These are phyloP conservation scores for Zaprionus lineosus DNA, from an alignment of 2,888 invertebrate genomes.

Conservation along the genomic window DNA sequence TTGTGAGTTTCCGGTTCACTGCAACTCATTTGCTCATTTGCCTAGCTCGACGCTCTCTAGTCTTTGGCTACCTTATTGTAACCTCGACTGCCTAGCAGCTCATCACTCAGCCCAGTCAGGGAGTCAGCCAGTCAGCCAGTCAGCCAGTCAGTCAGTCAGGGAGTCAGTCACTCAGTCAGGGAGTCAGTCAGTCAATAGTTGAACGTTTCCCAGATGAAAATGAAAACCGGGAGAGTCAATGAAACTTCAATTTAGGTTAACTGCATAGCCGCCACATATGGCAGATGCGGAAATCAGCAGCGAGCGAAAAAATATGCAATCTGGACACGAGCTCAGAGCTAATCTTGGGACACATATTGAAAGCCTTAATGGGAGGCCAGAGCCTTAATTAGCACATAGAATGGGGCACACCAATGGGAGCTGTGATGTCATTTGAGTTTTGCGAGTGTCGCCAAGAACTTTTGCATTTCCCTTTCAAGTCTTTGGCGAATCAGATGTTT, in stretches of 20 bases:
- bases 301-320: conserved; percentile 13
- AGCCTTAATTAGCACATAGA: conserved; percentile 19
- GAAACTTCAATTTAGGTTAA: conserved; percentile 50
- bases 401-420: too few species aligned
- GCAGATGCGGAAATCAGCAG: conserved; percentile 36
- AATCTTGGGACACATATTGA: too few species aligned
- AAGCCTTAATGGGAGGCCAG: neutral
- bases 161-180: conserved; percentile 21
- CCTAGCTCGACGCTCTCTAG: conserved; percentile 37
- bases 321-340: neutral
- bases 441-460: too few species aligned
- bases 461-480: conserved; percentile 11
- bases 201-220: conserved; percentile 57
- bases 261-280: conserved; percentile 5
- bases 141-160: conserved; percentile 28
- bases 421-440: too few species aligned
- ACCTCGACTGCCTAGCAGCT: too few species aligned
- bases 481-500: neutral
- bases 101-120: conserved; percentile 14
- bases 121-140: conserved; percentile 20
- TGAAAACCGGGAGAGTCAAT: conserved; percentile 63
- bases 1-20: conserved; percentile 77
- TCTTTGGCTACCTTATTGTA: conserved; percentile 31
- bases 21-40: conserved; percentile 66
- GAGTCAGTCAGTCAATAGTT: conserved; percentile 39